These are phyloP conservation scores for Mimumesa dahlbomi DNA, from an alignment of 2,888 invertebrate species.

Conservation along the genomic window DNA sequence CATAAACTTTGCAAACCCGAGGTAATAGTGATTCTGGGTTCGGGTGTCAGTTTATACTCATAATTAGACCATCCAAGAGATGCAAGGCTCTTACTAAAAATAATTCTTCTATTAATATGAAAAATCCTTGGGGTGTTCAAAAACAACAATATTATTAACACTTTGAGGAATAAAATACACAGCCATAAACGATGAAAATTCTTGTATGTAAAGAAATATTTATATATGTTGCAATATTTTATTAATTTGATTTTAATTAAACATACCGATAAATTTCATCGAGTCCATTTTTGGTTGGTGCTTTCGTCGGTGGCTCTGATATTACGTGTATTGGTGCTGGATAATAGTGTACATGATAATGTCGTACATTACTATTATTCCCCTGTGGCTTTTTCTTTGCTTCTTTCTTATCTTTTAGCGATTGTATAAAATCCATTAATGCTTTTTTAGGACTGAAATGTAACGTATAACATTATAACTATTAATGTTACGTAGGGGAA, in stretches of 20 bases:
- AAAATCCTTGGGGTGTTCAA: not conserved
- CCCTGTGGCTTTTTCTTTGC: conserved; percentile 38
- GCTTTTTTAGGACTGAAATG: conserved; percentile 66
- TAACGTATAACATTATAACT: not conserved
- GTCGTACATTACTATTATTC: conserved; percentile 48
- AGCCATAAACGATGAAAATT: not conserved
- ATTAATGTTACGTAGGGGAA: not conserved
- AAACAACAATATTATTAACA: not conserved
- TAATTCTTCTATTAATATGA: not conserved
- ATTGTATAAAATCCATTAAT: conserved; percentile 59
- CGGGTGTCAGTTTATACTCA: conserved; percentile 58
- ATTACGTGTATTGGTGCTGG: conserved; percentile 54
- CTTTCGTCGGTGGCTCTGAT: conserved; percentile 38
- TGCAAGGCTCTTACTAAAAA: conserved; percentile 59
- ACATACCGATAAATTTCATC: conserved; percentile 63
- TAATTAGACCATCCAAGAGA: conserved; percentile 63
- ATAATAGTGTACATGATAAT: conserved; percentile 69
- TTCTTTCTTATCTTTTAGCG: conserved; percentile 60
- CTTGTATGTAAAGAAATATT: no score
- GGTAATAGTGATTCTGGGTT: conserved; percentile 51
- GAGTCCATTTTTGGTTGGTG: conserved; percentile 60
- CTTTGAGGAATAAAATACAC: not conserved
- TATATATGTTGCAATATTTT: not conserved
- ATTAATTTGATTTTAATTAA: not conserved
- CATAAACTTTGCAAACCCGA: conserved; percentile 37